Evolutionary conservation across 1,140 invertebrate species (phyloP).

Genomic region (Atta cephalotes): DNA sequence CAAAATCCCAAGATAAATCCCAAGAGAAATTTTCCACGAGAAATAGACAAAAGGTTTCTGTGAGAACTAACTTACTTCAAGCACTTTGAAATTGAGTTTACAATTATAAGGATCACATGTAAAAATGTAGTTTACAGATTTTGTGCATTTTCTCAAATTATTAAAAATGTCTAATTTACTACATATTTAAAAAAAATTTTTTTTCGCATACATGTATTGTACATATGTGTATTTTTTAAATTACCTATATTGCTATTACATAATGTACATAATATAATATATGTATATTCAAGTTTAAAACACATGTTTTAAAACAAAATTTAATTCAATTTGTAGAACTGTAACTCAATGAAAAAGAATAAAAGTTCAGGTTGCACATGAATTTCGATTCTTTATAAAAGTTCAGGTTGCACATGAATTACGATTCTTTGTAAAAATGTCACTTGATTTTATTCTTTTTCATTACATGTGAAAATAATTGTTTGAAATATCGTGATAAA

Average conservation of each 20-base stretch:
- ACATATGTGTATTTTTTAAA: neutral
- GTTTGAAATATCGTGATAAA: neutral
- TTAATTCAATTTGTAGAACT: too few species aligned
- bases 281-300: too few species aligned
- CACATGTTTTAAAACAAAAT: too few species aligned
- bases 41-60: neutral
- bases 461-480: neutral
- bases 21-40: neutral
- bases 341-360: too few species aligned
- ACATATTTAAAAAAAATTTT: neutral
- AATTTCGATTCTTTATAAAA: too few species aligned
- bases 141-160: neutral
- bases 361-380: too few species aligned
- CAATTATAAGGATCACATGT: neutral
- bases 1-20: slow-evolving; percentile 22
- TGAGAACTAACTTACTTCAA: neutral
- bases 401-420: too few species aligned
- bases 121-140: neutral
- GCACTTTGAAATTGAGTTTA: neutral
- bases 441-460: too few species aligned
- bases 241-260: too few species aligned
- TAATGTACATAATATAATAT: too few species aligned
- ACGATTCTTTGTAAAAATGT: too few species aligned
- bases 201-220: neutral
- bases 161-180: neutral